phyloP scores from a whole-genome alignment of 1,140 invertebrate genomes.

The Choristoneura fumiferana region DNA sequence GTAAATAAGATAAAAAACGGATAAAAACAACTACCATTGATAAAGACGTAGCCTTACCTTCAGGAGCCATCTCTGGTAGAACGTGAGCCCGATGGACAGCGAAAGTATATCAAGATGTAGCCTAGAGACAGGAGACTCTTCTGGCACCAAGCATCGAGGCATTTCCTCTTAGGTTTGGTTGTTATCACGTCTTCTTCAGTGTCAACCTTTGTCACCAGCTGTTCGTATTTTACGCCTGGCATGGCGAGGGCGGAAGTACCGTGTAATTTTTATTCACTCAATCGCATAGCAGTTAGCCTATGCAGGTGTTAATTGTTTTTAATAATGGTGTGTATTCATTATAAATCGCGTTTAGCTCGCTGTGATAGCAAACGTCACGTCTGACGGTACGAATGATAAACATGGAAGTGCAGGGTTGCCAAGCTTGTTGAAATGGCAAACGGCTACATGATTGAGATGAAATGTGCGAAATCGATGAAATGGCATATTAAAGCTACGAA shows the following conservation, averaged over 20 bases:
- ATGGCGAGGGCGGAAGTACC: conserved; percentile 43
- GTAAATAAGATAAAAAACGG: conserved; percentile 6
- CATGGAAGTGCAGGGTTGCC: conserved; percentile 19
- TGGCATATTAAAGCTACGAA: no score
- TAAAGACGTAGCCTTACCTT: conserved; percentile 80
- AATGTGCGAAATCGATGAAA: no score
- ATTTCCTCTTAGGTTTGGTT: conserved; percentile 56
- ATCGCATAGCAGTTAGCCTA: conserved; percentile 42
- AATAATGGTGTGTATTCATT: not conserved
- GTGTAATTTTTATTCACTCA: conserved; percentile 31
- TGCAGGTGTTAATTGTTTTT: not conserved
- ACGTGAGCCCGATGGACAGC: conserved; percentile 96
- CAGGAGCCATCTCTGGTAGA: conserved; percentile 96
- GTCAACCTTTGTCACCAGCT: conserved; percentile 67
- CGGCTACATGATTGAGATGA: no score
- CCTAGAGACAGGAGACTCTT: conserved; percentile 61
- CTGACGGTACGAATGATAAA: conserved; percentile 13
- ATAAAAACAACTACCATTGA: not conserved
- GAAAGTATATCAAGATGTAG: conserved; percentile 91
- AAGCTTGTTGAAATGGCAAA: conserved; percentile 23
- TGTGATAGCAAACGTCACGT: conserved; percentile 13
- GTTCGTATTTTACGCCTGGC: conserved; percentile 71
- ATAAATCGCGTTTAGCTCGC: not conserved
- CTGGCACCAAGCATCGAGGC: conserved; percentile 61
- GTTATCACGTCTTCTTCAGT: conserved; percentile 59